Percentiles rank a stretch among this genome's conserved stretches.
Evolutionary conservation across 1,140 invertebrate species (phyloP).

Genomic region (Drosophila carrolli): DNA sequence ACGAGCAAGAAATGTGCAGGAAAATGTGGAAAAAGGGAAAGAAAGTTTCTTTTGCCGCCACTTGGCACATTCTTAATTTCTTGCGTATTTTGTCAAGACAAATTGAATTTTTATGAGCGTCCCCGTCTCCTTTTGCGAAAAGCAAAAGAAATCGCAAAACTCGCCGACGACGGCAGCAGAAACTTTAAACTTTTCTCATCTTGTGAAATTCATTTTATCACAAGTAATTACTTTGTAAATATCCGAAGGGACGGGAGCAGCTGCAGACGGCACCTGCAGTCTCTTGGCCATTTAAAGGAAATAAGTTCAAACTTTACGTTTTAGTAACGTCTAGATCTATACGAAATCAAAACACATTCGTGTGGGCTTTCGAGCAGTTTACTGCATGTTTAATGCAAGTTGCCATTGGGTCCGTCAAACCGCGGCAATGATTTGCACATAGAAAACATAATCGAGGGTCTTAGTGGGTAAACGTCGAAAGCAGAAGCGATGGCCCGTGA

Average conservation of each 20-base stretch:
- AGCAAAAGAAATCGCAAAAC: slow-evolving; percentile 68
- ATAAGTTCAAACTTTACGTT: background rate
- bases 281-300: slow-evolving; percentile 13
- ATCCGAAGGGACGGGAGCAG: slow-evolving; percentile 50
- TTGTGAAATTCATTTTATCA: slow-evolving; percentile 81
- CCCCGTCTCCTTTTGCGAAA: slow-evolving; percentile 44
- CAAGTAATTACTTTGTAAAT: slow-evolving; percentile 84
- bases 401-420: slow-evolving; percentile 83
- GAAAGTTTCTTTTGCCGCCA: slow-evolving; percentile 79
- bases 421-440: slow-evolving; percentile 78
- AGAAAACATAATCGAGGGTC: slow-evolving; percentile 21
- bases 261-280: slow-evolving; percentile 32
- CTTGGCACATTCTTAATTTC: slow-evolving; percentile 83
- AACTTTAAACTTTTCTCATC: slow-evolving; percentile 83
- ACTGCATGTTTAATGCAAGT: slow-evolving; percentile 67
- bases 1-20: slow-evolving; percentile 44
- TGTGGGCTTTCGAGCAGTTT: slow-evolving; percentile 55
- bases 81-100: slow-evolving; percentile 83
- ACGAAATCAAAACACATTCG: slow-evolving; percentile 49
- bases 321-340: background rate
- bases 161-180: slow-evolving; percentile 30
- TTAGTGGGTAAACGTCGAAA: slow-evolving; percentile 54
- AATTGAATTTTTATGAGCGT: slow-evolving; percentile 82
- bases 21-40: slow-evolving; percentile 60
- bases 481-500: slow-evolving; percentile 14